A percentile compares a stretch with the other conserved stretches of the same genome.
phyloP scores from a whole-genome alignment of 2,797 vertebrate species.

The Thripadectes ignobilis region DNA sequence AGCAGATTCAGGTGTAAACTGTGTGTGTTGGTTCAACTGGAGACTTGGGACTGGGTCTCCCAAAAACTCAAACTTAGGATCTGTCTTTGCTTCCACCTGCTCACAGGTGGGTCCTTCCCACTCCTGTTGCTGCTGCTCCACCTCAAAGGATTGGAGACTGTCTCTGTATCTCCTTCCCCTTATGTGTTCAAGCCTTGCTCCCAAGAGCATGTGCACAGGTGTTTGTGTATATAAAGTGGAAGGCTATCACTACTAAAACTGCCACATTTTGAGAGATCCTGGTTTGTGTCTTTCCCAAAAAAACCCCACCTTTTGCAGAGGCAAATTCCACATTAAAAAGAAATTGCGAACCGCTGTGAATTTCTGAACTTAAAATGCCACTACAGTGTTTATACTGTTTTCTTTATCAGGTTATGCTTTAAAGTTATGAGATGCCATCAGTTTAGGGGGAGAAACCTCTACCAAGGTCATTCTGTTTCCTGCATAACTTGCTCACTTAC shows the following conservation, averaged over 20 bases:
- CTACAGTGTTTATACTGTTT: not conserved
- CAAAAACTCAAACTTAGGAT: not conserved
- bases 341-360: not conserved
- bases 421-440: not conserved
- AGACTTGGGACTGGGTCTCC: not conserved
- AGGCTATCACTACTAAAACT: not conserved
- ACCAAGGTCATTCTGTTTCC: conserved; percentile 33
- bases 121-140: not conserved
- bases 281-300: not conserved
- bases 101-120: accelerated
- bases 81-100: not conserved
- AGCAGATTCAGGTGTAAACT: not conserved
- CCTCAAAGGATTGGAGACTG: not conserved
- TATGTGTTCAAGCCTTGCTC: not conserved
- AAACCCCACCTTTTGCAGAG: not conserved
- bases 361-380: not conserved
- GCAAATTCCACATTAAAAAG: not conserved
- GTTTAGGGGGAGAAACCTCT: not conserved
- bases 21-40: not conserved
- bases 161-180: not conserved
- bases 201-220: not conserved
- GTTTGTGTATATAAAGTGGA: not conserved
- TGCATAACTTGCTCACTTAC: conserved; percentile 22
- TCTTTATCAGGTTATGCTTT: not conserved
- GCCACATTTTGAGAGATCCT: not conserved